Conservation (phyloP, 2,888 invertebrate genomes). For the Chalcis sispes region DNA sequence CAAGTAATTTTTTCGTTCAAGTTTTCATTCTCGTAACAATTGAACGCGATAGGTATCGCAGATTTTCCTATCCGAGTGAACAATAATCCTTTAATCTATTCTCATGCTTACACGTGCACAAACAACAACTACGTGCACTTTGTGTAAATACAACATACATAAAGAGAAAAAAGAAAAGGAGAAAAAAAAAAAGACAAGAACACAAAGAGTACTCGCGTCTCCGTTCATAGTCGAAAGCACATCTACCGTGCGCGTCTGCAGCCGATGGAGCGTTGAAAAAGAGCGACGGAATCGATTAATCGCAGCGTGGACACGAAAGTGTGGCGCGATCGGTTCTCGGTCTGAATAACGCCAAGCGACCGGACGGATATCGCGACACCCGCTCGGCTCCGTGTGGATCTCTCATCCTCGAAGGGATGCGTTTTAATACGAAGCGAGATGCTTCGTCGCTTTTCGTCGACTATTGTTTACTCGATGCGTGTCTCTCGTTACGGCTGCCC, state of each 20-base stretch:
- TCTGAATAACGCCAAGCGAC: conserved; percentile 50
- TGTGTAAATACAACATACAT: no score
- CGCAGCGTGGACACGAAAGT: conserved; percentile 57
- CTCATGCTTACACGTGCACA: no score
- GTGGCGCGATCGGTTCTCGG: conserved; percentile 52
- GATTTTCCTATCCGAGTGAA: no score
- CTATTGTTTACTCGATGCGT: no score
- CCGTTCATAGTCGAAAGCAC: neutral
- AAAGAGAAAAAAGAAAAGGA: neutral
- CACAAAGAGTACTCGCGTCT: neutral
- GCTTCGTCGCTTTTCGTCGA: no score
- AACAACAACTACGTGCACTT: neutral
- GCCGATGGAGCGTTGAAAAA: conserved; percentile 43
- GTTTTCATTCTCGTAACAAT: no score
- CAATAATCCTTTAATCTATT: no score
- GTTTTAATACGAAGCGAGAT: no score
- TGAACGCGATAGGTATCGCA: no score
- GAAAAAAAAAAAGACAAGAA: neutral
- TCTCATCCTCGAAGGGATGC: conserved; percentile 15
- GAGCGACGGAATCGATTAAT: conserved; percentile 56
- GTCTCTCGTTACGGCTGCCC: conserved; percentile 14
- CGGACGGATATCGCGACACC: neutral
- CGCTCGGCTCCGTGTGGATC: neutral
- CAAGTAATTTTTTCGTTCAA: no score
- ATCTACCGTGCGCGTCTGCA: neutral